Percentiles rank a stretch among this genome's conserved stretches.
Evolutionary conservation across 2,888 invertebrate genomes (phyloP).

Genomic region (Glomeris marginata): DNA sequence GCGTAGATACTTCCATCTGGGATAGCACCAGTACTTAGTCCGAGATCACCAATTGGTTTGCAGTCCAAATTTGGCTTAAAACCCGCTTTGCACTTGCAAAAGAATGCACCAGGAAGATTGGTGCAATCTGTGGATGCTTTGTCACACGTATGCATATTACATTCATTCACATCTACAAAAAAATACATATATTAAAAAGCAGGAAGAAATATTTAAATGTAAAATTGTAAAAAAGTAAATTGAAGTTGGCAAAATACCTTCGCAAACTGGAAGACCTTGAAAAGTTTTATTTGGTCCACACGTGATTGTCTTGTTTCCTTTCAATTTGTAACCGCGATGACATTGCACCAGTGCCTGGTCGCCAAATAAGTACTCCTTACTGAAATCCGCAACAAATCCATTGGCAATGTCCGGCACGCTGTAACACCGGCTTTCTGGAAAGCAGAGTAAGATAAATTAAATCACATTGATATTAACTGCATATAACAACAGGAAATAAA

Average conservation of each 20-base stretch:
- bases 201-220: not conserved
- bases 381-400: slow-evolving; percentile 67
- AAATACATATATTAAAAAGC: too few species aligned
- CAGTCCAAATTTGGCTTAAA: slow-evolving; percentile 75
- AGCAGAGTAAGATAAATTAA: too few species aligned
- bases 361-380: slow-evolving; percentile 61
- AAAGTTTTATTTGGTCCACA: slow-evolving; percentile 75
- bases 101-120: slow-evolving; percentile 68
- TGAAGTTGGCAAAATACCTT: slow-evolving; percentile 41
- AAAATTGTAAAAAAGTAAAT: not conserved
- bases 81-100: slow-evolving; percentile 70
- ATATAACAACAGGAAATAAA: slow-evolving; percentile 2
- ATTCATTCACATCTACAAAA: slow-evolving; percentile 75
- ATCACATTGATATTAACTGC: not conserved
- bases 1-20: slow-evolving; percentile 78
- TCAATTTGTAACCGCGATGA: slow-evolving; percentile 73
- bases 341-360: slow-evolving; percentile 87
- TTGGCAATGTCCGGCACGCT: slow-evolving; percentile 47
- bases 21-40: slow-evolving; percentile 72
- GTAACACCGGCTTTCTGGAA: slow-evolving; percentile 20
- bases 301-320: slow-evolving; percentile 59
- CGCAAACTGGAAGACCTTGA: slow-evolving; percentile 68
- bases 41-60: slow-evolving; percentile 75
- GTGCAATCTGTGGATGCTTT: slow-evolving; percentile 77
- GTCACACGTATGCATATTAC: slow-evolving; percentile 75